These are phyloP conservation scores for Callocephalon fimbriatum DNA, from an alignment of 2,113 vertebrate genomes.

Conservation along the genomic window DNA sequence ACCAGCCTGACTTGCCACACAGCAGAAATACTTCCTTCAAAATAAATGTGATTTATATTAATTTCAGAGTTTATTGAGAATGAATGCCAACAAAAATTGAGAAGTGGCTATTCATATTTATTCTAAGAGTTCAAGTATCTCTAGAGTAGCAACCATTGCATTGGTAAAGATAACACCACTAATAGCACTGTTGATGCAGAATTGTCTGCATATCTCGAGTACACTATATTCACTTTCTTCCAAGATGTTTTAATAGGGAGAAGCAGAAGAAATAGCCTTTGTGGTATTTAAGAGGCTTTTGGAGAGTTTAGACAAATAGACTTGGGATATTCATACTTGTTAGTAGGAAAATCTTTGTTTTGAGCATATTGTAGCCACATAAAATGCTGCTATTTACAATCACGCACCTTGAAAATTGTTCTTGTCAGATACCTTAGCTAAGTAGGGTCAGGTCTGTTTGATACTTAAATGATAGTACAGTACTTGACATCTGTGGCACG, in stretches of 20 bases:
- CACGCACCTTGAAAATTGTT: slow-evolving; percentile 20
- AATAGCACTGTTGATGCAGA: background rate
- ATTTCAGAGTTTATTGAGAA: background rate
- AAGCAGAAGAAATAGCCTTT: background rate
- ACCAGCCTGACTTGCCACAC: background rate
- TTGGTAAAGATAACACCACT: slow-evolving; percentile 30
- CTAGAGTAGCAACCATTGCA: background rate
- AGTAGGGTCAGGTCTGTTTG: slow-evolving; percentile 33
- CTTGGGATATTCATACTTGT: slow-evolving; percentile 10
- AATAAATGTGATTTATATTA: slow-evolving; percentile 14
- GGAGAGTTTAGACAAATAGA: slow-evolving; percentile 36
- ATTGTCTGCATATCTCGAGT: background rate
- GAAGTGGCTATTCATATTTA: slow-evolving; percentile 30
- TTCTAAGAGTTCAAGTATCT: background rate
- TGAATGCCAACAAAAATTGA: background rate
- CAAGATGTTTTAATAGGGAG: background rate
- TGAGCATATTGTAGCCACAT: background rate
- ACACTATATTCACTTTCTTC: background rate
- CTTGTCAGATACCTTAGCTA: slow-evolving; percentile 17
- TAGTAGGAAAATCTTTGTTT: slow-evolving; percentile 16
- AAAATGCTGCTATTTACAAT: slow-evolving; percentile 31
- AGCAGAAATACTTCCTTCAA: background rate
- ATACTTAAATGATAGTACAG: slow-evolving; percentile 1
- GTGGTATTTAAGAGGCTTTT: slow-evolving; percentile 7
- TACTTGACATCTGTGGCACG: slow-evolving; percentile 1